Conservation (phyloP, 1,140 invertebrate genomes). For the Drosophila tani region DNA sequence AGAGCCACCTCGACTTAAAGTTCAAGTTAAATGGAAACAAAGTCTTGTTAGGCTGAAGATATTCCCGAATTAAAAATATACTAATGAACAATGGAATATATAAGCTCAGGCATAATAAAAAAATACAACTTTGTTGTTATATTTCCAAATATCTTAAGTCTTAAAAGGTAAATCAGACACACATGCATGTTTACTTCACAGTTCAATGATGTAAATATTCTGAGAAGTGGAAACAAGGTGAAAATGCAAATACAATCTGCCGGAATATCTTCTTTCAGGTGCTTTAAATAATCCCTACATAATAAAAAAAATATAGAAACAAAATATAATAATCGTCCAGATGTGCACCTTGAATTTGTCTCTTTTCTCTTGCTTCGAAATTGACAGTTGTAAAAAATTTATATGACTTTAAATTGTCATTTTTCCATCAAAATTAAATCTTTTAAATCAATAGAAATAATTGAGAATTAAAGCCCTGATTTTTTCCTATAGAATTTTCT, state of each 20-base stretch:
- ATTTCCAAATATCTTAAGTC: no score
- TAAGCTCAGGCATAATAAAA: neutral
- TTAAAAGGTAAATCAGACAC: neutral
- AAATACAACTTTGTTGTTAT: no score
- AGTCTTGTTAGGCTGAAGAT: neutral
- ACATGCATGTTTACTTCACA: neutral
- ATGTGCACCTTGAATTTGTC: neutral
- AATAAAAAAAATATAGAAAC: neutral
- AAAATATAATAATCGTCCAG: neutral
- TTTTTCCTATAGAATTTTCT: neutral
- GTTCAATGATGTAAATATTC: conserved; percentile 48
- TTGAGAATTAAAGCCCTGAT: neutral
- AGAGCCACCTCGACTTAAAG: conserved; percentile 3
- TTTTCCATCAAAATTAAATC: neutral
- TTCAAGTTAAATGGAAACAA: neutral
- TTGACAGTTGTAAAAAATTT: neutral
- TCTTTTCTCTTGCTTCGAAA: neutral
- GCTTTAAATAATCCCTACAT: neutral
- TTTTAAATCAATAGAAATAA: neutral
- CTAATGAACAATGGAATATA: no score
- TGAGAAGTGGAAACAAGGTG: neutral
- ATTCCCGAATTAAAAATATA: neutral
- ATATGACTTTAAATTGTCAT: no score
- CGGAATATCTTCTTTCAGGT: conserved; percentile 22
- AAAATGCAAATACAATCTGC: conserved; percentile 8